Evolutionary conservation across 2,888 invertebrate genomes (phyloP).

Genomic region (Noctua janthina): DNA sequence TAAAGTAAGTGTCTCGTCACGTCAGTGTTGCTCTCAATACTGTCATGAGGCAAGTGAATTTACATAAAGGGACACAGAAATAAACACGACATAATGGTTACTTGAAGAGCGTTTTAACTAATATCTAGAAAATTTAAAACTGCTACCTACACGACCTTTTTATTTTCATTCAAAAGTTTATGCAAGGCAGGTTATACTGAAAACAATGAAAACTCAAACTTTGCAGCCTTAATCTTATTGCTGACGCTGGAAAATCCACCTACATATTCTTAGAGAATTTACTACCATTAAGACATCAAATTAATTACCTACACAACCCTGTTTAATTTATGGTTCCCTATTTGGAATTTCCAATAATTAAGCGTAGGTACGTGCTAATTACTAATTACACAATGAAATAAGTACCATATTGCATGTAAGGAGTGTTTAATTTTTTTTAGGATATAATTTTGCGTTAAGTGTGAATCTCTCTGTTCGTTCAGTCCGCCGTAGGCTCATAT

Average conservation of each 20-base stretch:
- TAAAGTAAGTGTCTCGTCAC: constrained; percentile 46
- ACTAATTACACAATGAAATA: constrained; percentile 8
- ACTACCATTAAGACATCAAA: neutral
- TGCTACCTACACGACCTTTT: neutral
- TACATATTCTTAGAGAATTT: neutral
- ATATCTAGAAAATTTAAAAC: neutral
- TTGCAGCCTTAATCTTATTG: neutral
- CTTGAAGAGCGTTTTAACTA: neutral
- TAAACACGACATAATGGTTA: neutral
- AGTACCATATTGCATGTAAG: neutral
- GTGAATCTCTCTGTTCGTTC: constrained; percentile 71
- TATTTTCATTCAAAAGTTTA: neutral
- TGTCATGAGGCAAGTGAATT: constrained; percentile 10
- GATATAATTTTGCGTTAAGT: constrained; percentile 59
- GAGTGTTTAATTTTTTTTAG: constrained; percentile 15
- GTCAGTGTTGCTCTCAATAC: constrained; percentile 23
- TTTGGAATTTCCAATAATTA: constrained; percentile 14
- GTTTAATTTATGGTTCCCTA: constrained; percentile 8
- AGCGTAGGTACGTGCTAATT: constrained; percentile 9
- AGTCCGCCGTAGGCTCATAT: constrained; percentile 60
- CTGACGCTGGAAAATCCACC: neutral
- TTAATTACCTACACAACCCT: neutral
- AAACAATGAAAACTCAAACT: neutral
- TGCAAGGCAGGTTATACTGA: neutral
- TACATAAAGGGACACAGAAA: neutral